phyloP scores from a whole-genome alignment of 2,888 invertebrate genomes.

The Chloroclystis v-ata region DNA sequence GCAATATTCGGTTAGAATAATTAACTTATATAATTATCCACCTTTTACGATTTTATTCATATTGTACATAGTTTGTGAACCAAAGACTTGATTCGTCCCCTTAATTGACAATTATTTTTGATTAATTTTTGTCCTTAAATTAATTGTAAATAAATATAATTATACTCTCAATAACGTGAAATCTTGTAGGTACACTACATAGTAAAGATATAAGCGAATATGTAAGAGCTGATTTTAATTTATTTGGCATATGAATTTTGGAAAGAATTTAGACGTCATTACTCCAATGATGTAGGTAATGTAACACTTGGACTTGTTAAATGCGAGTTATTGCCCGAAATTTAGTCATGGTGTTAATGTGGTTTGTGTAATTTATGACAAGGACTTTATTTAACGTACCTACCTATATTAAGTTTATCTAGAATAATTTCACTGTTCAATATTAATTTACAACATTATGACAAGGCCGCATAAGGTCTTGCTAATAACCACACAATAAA shows the following conservation, averaged over 20 bases:
- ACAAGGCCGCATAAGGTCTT: conserved; percentile 31
- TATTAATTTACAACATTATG: conserved; percentile 18
- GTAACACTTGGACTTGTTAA: background rate
- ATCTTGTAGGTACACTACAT: conserved; percentile 38
- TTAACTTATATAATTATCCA: conserved; percentile 58
- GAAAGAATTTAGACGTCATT: background rate
- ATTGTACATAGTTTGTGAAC: conserved; percentile 67
- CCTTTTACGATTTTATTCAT: conserved; percentile 41
- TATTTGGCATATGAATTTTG: conserved; percentile 55
- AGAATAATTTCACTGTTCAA: conserved; percentile 36
- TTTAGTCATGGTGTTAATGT: background rate
- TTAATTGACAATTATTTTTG: conserved; percentile 44
- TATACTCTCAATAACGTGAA: conserved; percentile 51
- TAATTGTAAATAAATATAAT: conserved; percentile 49
- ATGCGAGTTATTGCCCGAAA: too few species aligned
- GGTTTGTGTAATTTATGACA: background rate
- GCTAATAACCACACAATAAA: conserved; percentile 41
- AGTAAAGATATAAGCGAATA: conserved; percentile 23
- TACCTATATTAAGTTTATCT: conserved; percentile 36
- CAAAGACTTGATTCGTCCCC: conserved; percentile 67
- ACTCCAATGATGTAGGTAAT: background rate
- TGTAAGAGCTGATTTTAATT: conserved; percentile 40
- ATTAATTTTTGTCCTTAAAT: conserved; percentile 36
- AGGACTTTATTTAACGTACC: too few species aligned
- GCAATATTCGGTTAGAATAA: conserved; percentile 60